phyloP scores from a whole-genome alignment of 2,797 vertebrate genomes.

The Phoebastria nigripes region DNA sequence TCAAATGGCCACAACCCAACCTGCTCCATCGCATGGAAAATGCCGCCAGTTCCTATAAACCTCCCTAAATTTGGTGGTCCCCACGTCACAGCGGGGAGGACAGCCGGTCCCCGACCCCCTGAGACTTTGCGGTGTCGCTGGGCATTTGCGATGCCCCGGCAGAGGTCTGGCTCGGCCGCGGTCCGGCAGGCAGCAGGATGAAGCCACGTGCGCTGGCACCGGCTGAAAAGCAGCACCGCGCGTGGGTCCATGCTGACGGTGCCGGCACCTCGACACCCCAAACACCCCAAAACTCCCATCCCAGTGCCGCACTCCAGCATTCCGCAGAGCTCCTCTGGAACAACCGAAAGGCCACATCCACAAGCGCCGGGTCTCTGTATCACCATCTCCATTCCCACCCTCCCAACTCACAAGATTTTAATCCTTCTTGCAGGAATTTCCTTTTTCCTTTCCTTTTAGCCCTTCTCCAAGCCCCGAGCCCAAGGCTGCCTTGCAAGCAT shows the following conservation, averaged over 20 bases:
- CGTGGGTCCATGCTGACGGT: fast-evolving
- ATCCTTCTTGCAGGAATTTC: neutral
- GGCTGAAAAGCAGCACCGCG: neutral
- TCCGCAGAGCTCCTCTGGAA: neutral
- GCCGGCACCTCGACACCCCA: neutral
- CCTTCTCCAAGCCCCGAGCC: neutral
- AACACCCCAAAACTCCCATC: neutral
- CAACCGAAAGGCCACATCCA: fast-evolving
- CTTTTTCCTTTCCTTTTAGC: neutral
- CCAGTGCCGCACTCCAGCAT: neutral
- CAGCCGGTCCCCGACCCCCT: fast-evolving
- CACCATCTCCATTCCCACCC: neutral
- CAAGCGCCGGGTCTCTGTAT: fast-evolving
- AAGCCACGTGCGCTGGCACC: fast-evolving
- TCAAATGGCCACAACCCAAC: neutral
- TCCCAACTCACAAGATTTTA: neutral
- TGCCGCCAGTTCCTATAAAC: neutral
- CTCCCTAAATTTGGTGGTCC: neutral
- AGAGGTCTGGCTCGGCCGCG: fast-evolving
- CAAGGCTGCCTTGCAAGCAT: neutral
- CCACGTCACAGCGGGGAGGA: neutral
- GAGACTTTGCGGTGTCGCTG: neutral
- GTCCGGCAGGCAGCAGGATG: neutral
- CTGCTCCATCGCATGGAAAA: neutral
- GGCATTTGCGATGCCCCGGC: neutral